Base-by-base conservation (phyloP, 2,888 invertebrate species). In the Ormia ochracea region DNA sequence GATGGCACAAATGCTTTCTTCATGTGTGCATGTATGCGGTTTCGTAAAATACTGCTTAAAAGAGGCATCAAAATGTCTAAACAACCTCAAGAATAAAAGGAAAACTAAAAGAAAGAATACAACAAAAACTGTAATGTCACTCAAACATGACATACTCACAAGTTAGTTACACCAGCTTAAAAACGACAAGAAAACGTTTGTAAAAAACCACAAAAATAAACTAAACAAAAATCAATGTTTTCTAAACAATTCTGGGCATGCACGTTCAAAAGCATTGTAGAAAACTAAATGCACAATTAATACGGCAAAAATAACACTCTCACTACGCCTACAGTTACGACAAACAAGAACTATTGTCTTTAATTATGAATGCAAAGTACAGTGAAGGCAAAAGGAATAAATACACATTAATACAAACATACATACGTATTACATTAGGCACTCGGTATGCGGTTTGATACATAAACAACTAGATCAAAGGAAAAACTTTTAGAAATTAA, bases 241-340 rank as follows among this genome's bases (percentile, higher is more conserved):
- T 73, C 5, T 56, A 45, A 73, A 65, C 48, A 65, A 48, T 65
- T 73, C n/a, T n/a, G n/a, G n/a, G n/a, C n/a, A n/a, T n/a, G 38
- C 28, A 56, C 14, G 36, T 56, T 28, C 2, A 56, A 56, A 65
- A 28, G 14, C 17, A 19, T 6, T 23, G 23, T 28, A 70, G 12
- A 33, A 36, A 38, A 0, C 3, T 12, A 45, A 43, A 6, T 21
- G 38, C 10, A 50, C 6, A 26, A 33, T 21, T 26, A 45, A 31
- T 33, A 43, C 10, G 45, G 28, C 14, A 36, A 52, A 17, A 23
- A 48, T 45, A 50, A 48, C 19, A 69, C 48, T 70, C 38, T 59
- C 70, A 38, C 28, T 70, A 31, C 28, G 21, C 50, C 38, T 38
- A 31, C 38, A 50, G 38, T 48, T 17, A 38, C 33, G 38, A 50